These are phyloP conservation scores for Drosophila triauraria DNA, from an alignment of 1,140 invertebrate genomes.

Conservation along the genomic window DNA sequence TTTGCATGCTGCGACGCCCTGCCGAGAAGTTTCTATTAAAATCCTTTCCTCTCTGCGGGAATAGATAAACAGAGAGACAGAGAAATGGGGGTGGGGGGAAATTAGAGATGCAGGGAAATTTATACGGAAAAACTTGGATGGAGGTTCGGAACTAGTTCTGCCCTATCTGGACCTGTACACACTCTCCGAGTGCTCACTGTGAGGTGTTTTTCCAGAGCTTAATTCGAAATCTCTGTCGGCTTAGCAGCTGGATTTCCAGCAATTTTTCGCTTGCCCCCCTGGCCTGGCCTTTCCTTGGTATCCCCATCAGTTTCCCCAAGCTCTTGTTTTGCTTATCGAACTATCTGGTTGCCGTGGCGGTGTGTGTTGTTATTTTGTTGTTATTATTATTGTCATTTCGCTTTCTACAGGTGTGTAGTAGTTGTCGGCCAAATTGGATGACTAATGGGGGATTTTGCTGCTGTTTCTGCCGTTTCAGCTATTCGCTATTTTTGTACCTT, in stretches of 20 bases:
- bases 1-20: slow-evolving; percentile 47
- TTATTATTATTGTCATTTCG: slow-evolving; percentile 47
- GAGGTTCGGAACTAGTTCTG: neutral
- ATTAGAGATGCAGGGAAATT: slow-evolving; percentile 10
- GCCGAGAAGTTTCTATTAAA: slow-evolving; percentile 51
- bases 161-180: neutral
- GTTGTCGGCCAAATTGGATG: slow-evolving; percentile 55
- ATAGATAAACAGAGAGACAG: slow-evolving; percentile 27
- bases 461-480: slow-evolving; percentile 27
- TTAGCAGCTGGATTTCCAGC: slow-evolving; percentile 28
- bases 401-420: slow-evolving; percentile 71
- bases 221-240: slow-evolving; percentile 27
- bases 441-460: slow-evolving; percentile 60
- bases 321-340: slow-evolving; percentile 62
- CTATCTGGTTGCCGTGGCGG: slow-evolving; percentile 21
- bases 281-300: neutral
- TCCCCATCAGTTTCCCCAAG: neutral
- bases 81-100: neutral
- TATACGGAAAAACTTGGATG: neutral
- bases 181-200: neutral
- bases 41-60: slow-evolving; percentile 41
- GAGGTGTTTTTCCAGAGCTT: slow-evolving; percentile 43
- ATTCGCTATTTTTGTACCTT: slow-evolving; percentile 42
- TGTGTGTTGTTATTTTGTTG: slow-evolving; percentile 24
- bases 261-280: slow-evolving; percentile 5